Evolutionary conservation across 2,888 invertebrate genomes (phyloP).

Genomic region (Argyresthia goedartella): DNA sequence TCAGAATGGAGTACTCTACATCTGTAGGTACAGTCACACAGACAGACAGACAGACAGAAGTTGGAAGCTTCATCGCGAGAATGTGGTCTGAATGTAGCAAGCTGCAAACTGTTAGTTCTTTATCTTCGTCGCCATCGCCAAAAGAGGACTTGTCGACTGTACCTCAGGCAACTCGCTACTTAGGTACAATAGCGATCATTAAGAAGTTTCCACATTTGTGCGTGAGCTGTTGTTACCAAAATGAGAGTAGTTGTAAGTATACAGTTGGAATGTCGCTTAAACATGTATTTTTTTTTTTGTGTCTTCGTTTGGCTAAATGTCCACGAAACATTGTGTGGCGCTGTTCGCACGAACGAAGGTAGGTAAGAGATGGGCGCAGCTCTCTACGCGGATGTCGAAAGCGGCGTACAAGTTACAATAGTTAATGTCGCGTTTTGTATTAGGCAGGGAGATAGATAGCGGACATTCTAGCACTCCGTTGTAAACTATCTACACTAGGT

Average conservation of each 20-base stretch:
- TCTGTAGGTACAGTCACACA: too few species aligned
- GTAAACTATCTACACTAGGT: too few species aligned
- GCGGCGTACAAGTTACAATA: conserved; percentile 3
- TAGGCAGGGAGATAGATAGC: not conserved
- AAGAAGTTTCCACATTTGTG: conserved; percentile 54
- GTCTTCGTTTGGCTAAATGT: not conserved
- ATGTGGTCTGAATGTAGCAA: too few species aligned
- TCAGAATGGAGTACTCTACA: conserved; percentile 23
- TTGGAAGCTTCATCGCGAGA: too few species aligned
- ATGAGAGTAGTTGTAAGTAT: conserved; percentile 39
- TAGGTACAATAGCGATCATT: conserved; percentile 54
- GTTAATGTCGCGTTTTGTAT: too few species aligned
- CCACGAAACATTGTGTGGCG: not conserved
- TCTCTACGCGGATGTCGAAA: conserved; percentile 8
- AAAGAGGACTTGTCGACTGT: conserved; percentile 4
- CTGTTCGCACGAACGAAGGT: conserved; percentile 5
- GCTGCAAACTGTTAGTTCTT: too few species aligned
- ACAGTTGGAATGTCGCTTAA: not conserved
- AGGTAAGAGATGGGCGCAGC: not conserved
- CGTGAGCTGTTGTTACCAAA: conserved; percentile 62
- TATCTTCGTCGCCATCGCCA: too few species aligned
- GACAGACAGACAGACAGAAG: too few species aligned
- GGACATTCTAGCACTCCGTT: too few species aligned
- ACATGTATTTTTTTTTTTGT: not conserved
- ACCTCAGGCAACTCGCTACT: conserved; percentile 48